Conservation (phyloP, 92 coral and sea anemone genomes). For the Epizoanthus illoricatus region DNA sequence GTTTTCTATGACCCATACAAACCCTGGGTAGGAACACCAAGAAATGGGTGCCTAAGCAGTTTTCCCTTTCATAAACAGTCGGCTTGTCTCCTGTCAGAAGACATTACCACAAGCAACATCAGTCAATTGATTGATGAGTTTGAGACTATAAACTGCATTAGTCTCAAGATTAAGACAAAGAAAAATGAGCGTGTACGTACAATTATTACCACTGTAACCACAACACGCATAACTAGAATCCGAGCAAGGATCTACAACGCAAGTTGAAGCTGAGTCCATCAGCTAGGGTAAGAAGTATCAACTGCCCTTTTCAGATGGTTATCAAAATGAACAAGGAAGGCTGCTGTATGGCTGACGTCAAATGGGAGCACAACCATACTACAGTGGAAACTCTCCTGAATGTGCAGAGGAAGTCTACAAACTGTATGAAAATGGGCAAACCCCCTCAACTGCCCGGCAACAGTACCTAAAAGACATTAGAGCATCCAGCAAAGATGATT, state of each 20-base stretch:
- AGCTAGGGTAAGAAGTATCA: conserved; percentile 26
- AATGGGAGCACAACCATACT: conserved; percentile 75
- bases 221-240: conserved; percentile 47
- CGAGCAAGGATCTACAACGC: conserved; percentile 47
- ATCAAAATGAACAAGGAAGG: conserved; percentile 54
- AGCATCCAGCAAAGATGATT: conserved; percentile 56
- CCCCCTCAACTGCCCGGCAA: conserved; percentile 69
- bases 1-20: too few species aligned
- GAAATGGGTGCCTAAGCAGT: too few species aligned
- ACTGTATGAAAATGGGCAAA: conserved; percentile 70
- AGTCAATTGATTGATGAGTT: conserved; percentile 45
- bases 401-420: conserved; percentile 52
- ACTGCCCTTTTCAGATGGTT: conserved; percentile 35
- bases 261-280: conserved; percentile 44
- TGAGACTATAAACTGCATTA: conserved; percentile 42
- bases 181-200: conserved; percentile 42
- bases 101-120: conserved; percentile 34
- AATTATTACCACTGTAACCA: conserved; percentile 50
- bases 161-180: conserved; percentile 51
- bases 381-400: conserved; percentile 57
- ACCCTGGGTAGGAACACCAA: too few species aligned
- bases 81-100: conserved; percentile 41
- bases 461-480: conserved; percentile 59
- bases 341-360: conserved; percentile 55
- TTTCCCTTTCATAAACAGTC: too few species aligned